Evolutionary conservation across 2,113 vertebrate genomes (phyloP).

Genomic region (Pagrus major): DNA sequence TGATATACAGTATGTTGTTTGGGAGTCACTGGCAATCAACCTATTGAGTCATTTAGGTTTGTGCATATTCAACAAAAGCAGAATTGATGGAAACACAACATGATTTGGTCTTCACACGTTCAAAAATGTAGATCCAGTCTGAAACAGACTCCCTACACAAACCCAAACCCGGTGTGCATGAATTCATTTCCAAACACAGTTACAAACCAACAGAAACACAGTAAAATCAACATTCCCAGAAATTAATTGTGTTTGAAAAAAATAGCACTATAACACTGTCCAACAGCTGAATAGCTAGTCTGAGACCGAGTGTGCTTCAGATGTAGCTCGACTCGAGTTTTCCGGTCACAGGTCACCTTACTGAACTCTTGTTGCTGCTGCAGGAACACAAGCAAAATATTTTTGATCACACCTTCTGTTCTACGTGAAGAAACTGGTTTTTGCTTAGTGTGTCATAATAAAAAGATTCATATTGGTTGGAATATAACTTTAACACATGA

Average conservation of each 20-base stretch:
- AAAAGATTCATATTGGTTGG: not conserved
- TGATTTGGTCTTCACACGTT: too few species aligned
- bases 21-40: too few species aligned
- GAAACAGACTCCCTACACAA: too few species aligned
- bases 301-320: not conserved
- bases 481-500: conserved; percentile 9
- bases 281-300: not conserved
- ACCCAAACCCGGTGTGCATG: too few species aligned
- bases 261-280: not conserved
- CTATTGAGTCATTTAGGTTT: too few species aligned
- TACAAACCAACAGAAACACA: not conserved
- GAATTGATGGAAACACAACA: too few species aligned
- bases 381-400: not conserved
- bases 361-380: not conserved
- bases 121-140: too few species aligned
- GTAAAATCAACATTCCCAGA: not conserved
- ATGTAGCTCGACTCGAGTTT: not conserved
- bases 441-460: not conserved
- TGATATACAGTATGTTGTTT: too few species aligned
- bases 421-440: not conserved
- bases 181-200: too few species aligned
- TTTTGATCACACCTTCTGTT: not conserved
- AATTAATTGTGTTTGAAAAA: not conserved
- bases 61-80: too few species aligned
- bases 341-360: not conserved